Conservation (phyloP, 2,888 invertebrate species). For the Mesoligia furuncula region DNA sequence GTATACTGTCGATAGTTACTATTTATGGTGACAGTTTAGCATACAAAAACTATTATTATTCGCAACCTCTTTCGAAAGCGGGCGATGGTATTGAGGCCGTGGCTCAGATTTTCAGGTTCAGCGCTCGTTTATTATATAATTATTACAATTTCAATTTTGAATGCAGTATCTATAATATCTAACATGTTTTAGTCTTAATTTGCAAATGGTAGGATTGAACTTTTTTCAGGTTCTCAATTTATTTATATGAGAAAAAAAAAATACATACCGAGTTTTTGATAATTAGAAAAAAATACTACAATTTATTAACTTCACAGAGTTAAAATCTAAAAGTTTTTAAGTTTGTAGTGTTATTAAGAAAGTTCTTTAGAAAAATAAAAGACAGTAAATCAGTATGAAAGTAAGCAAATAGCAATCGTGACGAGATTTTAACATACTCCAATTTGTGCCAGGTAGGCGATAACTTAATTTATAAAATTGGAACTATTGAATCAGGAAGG, state of each 20-base stretch:
- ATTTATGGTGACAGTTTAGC: conserved; percentile 45
- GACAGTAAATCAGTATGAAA: conserved; percentile 4
- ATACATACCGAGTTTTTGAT: neutral
- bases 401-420: conserved; percentile 4
- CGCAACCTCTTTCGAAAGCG: neutral
- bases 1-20: conserved; percentile 36
- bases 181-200: neutral
- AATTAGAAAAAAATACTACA: neutral
- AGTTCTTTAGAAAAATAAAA: conserved; percentile 3
- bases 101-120: neutral
- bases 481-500: conserved; percentile 68
- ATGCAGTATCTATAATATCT: neutral
- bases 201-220: neutral
- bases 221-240: neutral
- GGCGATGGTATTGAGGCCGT: neutral
- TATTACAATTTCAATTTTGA: no score
- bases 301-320: neutral
- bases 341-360: neutral
- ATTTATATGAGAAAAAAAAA: neutral
- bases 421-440: conserved; percentile 7
- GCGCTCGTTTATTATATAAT: neutral
- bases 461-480: conserved; percentile 60
- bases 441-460: conserved; percentile 32
- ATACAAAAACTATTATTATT: conserved; percentile 39
- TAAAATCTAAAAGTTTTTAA: neutral